Percentiles rank a stretch among this genome's conserved stretches.
Conservation (phyloP, 2,797 vertebrate genomes). For the Peromyscus eremicus region DNA sequence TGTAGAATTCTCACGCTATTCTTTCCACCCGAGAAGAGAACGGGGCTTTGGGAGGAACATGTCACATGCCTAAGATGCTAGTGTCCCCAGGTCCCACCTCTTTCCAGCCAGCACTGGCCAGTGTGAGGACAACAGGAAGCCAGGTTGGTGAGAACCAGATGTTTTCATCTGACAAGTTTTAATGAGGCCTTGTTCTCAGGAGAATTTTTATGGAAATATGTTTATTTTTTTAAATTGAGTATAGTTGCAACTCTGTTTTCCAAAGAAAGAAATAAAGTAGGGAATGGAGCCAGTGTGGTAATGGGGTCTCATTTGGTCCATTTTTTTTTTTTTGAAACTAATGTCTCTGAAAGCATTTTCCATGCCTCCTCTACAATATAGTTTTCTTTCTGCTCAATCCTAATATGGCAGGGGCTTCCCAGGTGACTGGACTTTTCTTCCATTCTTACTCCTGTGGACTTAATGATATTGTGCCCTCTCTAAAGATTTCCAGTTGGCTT, state of each 20-base stretch:
- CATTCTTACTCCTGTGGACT: not conserved
- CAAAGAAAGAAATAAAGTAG: not conserved
- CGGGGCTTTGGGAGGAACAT: no score
- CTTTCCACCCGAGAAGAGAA: not conserved
- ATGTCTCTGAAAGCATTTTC: not conserved
- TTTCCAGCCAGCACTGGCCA: not conserved
- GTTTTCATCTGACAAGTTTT: not conserved
- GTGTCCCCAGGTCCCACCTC: not conserved
- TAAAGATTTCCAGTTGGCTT: not conserved
- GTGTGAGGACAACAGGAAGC: not conserved
- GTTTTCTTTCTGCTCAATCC: not conserved
- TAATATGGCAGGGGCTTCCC: not conserved
- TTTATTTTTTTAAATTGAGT: not conserved
- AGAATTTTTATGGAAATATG: not conserved
- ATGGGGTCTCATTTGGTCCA: not conserved
- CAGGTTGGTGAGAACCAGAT: not conserved
- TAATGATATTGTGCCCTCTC: not conserved
- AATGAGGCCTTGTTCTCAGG: not conserved
- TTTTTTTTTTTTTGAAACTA: slow-evolving; percentile 7
- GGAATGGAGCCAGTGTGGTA: not conserved
- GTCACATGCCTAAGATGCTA: not conserved
- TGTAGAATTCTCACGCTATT: not conserved
- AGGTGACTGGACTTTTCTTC: not conserved
- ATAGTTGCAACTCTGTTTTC: not conserved
- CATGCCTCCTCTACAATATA: not conserved